These are phyloP conservation scores for Zosterops lateralis DNA, from an alignment of 2,113 vertebrate species.

Conservation along the genomic window DNA sequence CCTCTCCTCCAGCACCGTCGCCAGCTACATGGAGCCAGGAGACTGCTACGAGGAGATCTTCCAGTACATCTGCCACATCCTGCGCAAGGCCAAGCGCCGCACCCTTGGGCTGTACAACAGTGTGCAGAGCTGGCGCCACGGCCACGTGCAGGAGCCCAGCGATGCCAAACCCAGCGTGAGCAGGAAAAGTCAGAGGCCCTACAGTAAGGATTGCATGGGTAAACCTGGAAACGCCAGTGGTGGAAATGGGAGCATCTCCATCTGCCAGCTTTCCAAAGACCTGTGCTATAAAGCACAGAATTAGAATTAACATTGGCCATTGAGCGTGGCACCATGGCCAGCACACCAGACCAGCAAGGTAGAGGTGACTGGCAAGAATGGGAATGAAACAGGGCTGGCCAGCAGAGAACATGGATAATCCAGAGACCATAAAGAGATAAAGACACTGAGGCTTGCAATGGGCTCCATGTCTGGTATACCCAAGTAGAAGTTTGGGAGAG, in stretches of 20 bases:
- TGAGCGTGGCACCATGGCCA: rapidly evolving
- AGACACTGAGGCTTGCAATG: neutral
- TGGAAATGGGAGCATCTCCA: neutral
- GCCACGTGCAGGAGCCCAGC: constrained; percentile 27
- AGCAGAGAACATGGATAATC: neutral
- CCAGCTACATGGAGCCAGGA: constrained; percentile 90
- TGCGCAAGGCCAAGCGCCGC: constrained; percentile 87
- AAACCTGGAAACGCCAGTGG: neutral
- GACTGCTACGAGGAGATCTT: constrained; percentile 97
- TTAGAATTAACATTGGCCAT: neutral
- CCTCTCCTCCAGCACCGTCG: constrained; percentile 91
- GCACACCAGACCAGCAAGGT: neutral
- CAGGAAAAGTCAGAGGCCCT: constrained; percentile 69
- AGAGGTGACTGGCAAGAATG: neutral
- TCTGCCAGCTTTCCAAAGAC: neutral
- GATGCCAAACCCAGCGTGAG: constrained; percentile 14
- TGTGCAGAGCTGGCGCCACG: constrained; percentile 80
- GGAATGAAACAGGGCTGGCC: neutral
- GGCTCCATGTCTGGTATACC: neutral
- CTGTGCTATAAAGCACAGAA: neutral
- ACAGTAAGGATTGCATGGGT: constrained; percentile 60
- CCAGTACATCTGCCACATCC: constrained; percentile 89
- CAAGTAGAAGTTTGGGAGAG: neutral
- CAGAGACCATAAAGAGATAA: neutral
- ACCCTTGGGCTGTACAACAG: constrained; percentile 79